Conservation (phyloP, 2,113 vertebrate species). For the Antechinus stuartii region DNA sequence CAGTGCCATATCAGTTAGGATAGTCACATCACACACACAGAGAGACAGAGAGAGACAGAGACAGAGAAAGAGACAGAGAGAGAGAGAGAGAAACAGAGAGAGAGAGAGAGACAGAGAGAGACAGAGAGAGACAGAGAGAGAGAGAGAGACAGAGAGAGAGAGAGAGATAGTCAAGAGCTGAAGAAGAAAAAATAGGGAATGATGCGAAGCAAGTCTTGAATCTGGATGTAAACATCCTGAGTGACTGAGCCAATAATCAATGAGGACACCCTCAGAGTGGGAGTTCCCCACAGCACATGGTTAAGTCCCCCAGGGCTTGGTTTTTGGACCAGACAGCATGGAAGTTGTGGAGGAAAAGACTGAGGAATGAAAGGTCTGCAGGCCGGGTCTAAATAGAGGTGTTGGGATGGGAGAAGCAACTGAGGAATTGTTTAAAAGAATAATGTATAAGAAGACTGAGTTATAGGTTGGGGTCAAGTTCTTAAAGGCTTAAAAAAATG, state of each 20-base stretch:
- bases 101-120: no score
- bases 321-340: background rate
- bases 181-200: background rate
- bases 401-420: background rate
- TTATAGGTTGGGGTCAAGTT: no score
- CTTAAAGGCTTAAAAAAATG: no score
- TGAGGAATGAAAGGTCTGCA: background rate
- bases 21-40: background rate
- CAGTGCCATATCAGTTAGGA: background rate
- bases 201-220: background rate
- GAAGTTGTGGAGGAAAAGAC: background rate
- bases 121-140: background rate
- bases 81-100: background rate
- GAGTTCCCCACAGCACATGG: background rate
- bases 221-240: background rate
- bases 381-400: background rate
- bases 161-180: background rate
- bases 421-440: background rate
- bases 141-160: background rate
- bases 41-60: no score
- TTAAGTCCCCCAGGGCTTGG: background rate
- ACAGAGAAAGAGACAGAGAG: no score
- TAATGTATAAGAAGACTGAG: no score
- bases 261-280: background rate
- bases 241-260: background rate